These are phyloP conservation scores for Elymnias hypermnestra DNA, from an alignment of 1,140 invertebrate genomes.

Conservation along the genomic window DNA sequence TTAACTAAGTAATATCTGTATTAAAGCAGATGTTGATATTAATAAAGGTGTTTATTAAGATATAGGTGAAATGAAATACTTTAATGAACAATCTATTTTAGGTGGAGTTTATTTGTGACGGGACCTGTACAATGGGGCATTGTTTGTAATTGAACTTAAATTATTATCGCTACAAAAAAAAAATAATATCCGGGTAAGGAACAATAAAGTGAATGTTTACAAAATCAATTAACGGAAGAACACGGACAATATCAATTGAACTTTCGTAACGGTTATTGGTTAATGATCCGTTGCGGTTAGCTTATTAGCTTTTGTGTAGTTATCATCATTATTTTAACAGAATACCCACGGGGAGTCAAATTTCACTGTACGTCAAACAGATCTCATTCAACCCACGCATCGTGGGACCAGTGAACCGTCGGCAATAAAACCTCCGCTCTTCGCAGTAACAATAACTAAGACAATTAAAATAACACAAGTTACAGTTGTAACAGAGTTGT, in stretches of 20 bases:
- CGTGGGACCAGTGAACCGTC: conserved; percentile 19
- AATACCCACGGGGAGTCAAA: conserved; percentile 10
- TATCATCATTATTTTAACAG: conserved; percentile 3
- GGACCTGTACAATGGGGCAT: conserved; percentile 47
- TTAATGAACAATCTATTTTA: too few species aligned
- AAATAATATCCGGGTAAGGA: conserved; percentile 38
- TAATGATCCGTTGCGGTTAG: conserved; percentile 18
- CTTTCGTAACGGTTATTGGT: conserved; percentile 26
- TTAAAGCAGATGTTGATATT: too few species aligned
- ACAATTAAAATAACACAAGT: conserved; percentile 13
- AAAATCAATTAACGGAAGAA: conserved; percentile 31
- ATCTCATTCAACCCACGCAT: conserved; percentile 29
- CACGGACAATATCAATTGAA: conserved; percentile 32
- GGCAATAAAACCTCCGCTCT: conserved; percentile 12
- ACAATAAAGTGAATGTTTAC: conserved; percentile 30
- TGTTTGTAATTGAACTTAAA: conserved; percentile 45
- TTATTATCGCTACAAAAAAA: conserved; percentile 30
- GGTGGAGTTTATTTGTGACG: too few species aligned
- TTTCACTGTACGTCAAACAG: conserved; percentile 14
- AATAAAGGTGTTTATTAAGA: too few species aligned
- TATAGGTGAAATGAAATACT: too few species aligned
- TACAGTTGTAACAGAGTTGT: conserved; percentile 2
- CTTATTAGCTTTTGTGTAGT: conserved; percentile 15
- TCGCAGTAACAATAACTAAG: conserved; percentile 18
- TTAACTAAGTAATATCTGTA: conserved; percentile 32